Percentiles rank a stretch among this genome's conserved stretches.
Conservation (phyloP, 35 echinoderm and acorn worm genomes). For the Apostichopus californicus region DNA sequence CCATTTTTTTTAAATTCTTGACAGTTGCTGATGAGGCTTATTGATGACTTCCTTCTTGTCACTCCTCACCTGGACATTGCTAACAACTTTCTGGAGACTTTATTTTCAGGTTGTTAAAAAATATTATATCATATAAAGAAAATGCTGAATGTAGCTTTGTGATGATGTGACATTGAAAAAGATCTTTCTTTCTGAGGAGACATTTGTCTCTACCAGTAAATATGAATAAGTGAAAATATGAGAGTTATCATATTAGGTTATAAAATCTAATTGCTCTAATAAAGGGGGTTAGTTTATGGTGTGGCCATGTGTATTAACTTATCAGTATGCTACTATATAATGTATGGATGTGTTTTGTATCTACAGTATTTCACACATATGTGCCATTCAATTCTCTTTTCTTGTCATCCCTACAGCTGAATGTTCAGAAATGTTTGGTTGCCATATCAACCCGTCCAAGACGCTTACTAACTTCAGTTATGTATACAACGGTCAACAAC, state of each 20-base stretch:
- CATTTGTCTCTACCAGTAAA: no score
- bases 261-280: no score
- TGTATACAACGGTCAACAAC: neutral
- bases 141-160: no score
- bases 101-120: constrained; percentile 62
- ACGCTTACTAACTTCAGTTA: constrained; percentile 76
- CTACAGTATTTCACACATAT: no score
- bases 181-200: no score
- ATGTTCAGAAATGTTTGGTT: constrained; percentile 65
- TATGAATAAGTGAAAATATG: no score
- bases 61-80: constrained; percentile 76
- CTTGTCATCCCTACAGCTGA: neutral
- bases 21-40: constrained; percentile 78
- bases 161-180: no score
- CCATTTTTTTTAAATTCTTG: constrained; percentile 29
- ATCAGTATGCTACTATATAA: no score
- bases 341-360: no score
- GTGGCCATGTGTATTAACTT: no score
- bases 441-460: constrained; percentile 69
- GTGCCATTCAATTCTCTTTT: neutral
- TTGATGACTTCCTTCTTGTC: constrained; percentile 89
- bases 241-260: neutral
- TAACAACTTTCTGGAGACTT: constrained; percentile 62
- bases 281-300: no score
- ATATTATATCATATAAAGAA: no score